Evolutionary conservation across 2,888 invertebrate genomes (phyloP).

Genomic region (Diabrotica balteata): DNA sequence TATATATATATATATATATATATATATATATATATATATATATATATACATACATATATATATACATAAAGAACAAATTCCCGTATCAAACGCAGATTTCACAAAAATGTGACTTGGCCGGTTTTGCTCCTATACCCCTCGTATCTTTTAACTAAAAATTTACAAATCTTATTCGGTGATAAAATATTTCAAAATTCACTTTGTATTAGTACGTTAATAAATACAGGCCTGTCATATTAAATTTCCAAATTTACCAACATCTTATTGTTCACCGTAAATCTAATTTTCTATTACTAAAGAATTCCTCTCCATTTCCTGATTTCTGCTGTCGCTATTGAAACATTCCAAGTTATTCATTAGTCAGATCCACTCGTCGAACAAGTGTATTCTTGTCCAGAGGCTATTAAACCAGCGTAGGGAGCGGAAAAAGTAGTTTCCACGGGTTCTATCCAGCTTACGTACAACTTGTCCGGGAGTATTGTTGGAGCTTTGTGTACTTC

Average conservation of each 20-base stretch:
- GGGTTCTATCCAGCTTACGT: slow-evolving; percentile 23
- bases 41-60: no score
- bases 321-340: slow-evolving; percentile 14
- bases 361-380: slow-evolving; percentile 28
- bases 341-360: slow-evolving; percentile 26
- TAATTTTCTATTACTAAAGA: slow-evolving; percentile 15
- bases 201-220: no score
- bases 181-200: no score
- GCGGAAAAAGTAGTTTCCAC: slow-evolving; percentile 29
- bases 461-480: slow-evolving; percentile 18
- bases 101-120: no score
- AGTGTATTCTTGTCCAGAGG: slow-evolving; percentile 28
- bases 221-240: background rate
- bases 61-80: no score
- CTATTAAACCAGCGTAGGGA: slow-evolving; percentile 20
- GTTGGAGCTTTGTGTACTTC: slow-evolving; percentile 22
- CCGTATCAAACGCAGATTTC: no score
- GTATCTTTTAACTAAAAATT: no score
- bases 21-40: no score
- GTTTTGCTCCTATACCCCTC: no score
- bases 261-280: background rate
- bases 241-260: background rate
- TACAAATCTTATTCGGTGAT: no score
- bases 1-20: no score
- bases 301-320: slow-evolving; percentile 6